Evolutionary conservation across 1,140 invertebrate species (phyloP).

Genomic region (Chironomus tepperi): DNA sequence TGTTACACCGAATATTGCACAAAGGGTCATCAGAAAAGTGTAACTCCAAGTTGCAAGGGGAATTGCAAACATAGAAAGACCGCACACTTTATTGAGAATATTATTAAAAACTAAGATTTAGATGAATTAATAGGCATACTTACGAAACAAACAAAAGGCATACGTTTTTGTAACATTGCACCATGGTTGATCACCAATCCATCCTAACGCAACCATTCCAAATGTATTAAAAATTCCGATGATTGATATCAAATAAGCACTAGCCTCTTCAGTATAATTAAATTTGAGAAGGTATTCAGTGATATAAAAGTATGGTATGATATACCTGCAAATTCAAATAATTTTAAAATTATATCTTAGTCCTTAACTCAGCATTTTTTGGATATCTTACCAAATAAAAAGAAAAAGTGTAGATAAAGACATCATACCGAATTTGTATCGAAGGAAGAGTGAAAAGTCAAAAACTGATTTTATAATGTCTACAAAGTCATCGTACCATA

Average conservation of each 20-base stretch:
- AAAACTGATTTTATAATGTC: conserved; percentile 63
- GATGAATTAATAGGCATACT: too few species aligned
- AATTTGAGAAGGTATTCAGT: conserved; percentile 59
- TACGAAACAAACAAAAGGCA: conserved; percentile 57
- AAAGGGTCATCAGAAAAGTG: conserved; percentile 46
- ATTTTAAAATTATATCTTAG: too few species aligned
- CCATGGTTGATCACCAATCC: conserved; percentile 81
- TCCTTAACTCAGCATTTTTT: too few species aligned
- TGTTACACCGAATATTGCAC: conserved; percentile 66
- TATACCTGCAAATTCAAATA: conserved; percentile 46
- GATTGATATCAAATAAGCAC: conserved; percentile 65
- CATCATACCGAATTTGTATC: conserved; percentile 69
- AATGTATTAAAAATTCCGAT: conserved; percentile 83
- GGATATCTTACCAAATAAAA: conserved; percentile 70
- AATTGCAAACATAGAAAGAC: conserved; percentile 58
- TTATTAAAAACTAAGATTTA: too few species aligned
- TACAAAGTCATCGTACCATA: conserved; percentile 63
- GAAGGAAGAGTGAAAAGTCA: conserved; percentile 72
- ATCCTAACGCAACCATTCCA: conserved; percentile 81
- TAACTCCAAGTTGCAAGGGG: conserved; percentile 57
- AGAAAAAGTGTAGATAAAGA: conserved; percentile 74
- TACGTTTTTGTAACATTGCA: conserved; percentile 75
- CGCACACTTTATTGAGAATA: conserved; percentile 59
- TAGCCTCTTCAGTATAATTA: conserved; percentile 57
- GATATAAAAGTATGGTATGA: conserved; percentile 83